Evolutionary conservation across 2,888 invertebrate species (phyloP), one percentile per base, ranked within the genome.

Genomic region (Ormyrus thymus): DNA sequence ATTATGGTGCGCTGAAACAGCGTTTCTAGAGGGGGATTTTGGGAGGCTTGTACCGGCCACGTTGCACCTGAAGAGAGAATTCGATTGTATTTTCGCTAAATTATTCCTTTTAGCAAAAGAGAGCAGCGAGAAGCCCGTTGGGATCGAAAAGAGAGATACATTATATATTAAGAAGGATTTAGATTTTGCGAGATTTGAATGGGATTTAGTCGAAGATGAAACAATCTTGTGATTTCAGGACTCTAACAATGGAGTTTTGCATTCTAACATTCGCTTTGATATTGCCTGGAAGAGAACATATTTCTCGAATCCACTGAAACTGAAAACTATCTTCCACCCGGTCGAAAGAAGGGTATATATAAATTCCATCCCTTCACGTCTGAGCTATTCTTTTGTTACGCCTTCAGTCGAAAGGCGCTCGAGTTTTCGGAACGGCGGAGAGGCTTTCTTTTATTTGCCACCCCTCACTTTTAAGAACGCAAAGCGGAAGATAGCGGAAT

Each of bases 181-280:
- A 76, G 76, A 70, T 76, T 76, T 43, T 50, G 45, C 70, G 51
- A 56, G 56, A 76, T 76, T 76, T 70, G 61, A 76, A 76, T 62
- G n/a, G 75, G 10, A 65, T 46, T 59, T 53, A 59, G 75, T 61
- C 75, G 66, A 75, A 53, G 46, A 13, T 46, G 11, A 68, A 53
- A 68, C 59, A 75, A 73, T 73, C 65, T 50, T 73, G 50, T 56
- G 73, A 56, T 58, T 73, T 73, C n/a, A 15, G 61, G 53, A 68
- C 43, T 58, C n/a, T 64, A 55, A 73, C 72, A 64, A 73, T 55
- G 61, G 64, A 61, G 53, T 51, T 66, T 46, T 15, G 75, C 56
- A 75, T 75, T n/a, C 75, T 9, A 46, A 75, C 4, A 66, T 66
- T 48, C 50, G 11, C 11, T 70, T 70, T 59, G 56, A 59, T 29